Conservation (phyloP, 1,140 invertebrate genomes). For the Drosophila dunni region DNA sequence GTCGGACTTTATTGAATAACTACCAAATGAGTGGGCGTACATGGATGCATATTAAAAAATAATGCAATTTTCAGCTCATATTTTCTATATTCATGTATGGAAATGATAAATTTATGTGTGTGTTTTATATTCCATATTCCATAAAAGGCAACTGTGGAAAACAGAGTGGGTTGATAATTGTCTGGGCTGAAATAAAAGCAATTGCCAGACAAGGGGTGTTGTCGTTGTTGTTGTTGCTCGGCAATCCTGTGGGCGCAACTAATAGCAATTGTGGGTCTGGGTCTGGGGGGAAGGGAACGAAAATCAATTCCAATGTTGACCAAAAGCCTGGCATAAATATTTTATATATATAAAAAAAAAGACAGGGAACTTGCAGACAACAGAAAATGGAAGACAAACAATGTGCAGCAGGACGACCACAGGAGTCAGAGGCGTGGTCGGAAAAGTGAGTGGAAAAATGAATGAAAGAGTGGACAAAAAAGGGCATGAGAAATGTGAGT, state of each 20-base stretch:
- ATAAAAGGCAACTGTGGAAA: background rate
- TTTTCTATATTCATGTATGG: constrained; percentile 1
- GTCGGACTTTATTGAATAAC: constrained; percentile 28
- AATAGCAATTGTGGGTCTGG: constrained; percentile 24
- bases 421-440: constrained; percentile 9
- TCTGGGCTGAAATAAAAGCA: constrained; percentile 23
- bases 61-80: constrained; percentile 41
- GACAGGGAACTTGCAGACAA: constrained; percentile 12
- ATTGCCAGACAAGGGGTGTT: constrained; percentile 27
- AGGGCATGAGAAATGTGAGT: background rate
- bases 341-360: constrained; percentile 52
- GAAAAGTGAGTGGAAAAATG: background rate
- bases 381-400: constrained; percentile 66
- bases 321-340: constrained; percentile 69
- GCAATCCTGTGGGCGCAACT: constrained; percentile 8
- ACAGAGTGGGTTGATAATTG: constrained; percentile 28
- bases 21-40: constrained; percentile 10
- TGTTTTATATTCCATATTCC: no score
- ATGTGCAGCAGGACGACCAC: constrained; percentile 27
- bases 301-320: constrained; percentile 82
- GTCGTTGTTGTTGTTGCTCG: constrained; percentile 11
- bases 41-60: constrained; percentile 22
- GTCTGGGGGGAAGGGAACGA: constrained; percentile 26
- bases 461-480: background rate
- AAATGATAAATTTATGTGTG: constrained; percentile 38